These are phyloP conservation scores for Emydura subglobosa DNA, from an alignment of 2,113 vertebrate species.

Conservation along the genomic window DNA sequence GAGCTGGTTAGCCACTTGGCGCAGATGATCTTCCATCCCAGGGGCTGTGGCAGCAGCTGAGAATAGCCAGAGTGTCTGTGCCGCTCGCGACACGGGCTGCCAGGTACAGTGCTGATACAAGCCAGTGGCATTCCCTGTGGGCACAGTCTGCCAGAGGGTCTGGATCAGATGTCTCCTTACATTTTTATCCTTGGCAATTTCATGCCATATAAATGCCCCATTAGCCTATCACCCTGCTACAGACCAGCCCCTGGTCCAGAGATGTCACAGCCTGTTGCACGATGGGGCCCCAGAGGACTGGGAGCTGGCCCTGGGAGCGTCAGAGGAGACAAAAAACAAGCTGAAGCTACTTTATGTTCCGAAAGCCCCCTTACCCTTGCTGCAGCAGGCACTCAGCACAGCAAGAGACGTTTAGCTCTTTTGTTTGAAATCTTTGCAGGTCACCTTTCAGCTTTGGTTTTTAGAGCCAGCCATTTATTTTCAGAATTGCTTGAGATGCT, in stretches of 20 bases:
- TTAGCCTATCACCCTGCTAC: neutral
- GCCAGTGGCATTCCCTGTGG: no score
- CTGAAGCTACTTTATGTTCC: neutral
- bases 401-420: neutral
- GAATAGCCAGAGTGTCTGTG: neutral
- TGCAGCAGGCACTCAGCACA: neutral
- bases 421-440: neutral
- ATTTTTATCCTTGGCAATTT: neutral
- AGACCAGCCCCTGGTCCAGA: neutral
- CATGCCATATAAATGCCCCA: neutral
- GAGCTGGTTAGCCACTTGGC: neutral
- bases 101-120: no score
- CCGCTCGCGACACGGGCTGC: no score
- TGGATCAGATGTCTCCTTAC: neutral
- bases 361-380: neutral
- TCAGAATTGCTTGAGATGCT: neutral
- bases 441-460: neutral
- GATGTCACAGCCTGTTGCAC: neutral
- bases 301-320: neutral
- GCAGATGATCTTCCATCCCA: neutral
- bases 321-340: neutral
- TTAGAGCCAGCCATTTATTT: neutral
- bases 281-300: neutral
- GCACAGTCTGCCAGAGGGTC: neutral
- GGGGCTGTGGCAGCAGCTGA: neutral